Evolutionary conservation across 2,888 invertebrate species (phyloP).

Genomic region (Linyphia triangularis): DNA sequence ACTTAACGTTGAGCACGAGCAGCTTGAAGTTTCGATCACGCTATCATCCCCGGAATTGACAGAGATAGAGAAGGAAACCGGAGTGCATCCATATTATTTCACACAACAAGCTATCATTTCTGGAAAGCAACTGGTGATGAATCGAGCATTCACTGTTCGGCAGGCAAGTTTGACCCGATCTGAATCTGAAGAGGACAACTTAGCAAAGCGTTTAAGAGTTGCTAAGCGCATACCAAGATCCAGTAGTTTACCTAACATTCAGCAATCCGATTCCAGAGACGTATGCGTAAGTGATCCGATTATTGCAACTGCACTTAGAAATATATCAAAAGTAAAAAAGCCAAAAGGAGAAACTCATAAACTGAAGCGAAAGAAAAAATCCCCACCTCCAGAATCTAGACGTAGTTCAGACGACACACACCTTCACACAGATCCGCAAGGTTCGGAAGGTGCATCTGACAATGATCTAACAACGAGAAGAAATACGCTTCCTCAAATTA

Average conservation of each 20-base stretch:
- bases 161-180: conserved; percentile 26
- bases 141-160: conserved; percentile 18
- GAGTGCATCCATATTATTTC: conserved; percentile 66
- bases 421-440: neutral
- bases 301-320: conserved; percentile 40
- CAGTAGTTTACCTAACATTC: conserved; percentile 59
- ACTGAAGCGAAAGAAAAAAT: conserved; percentile 37
- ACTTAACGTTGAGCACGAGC: conserved; percentile 31
- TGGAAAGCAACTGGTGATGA: conserved; percentile 23
- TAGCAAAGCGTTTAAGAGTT: neutral
- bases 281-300: conserved; percentile 38
- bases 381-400: conserved; percentile 30
- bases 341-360: conserved; percentile 31
- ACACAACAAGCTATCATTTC: conserved; percentile 57
- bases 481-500: conserved; percentile 69
- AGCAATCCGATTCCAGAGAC: conserved; percentile 5
- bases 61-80: conserved; percentile 57
- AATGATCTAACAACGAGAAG: conserved; percentile 39
- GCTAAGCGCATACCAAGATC: conserved; percentile 2
- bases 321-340: conserved; percentile 40
- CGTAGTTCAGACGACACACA: neutral
- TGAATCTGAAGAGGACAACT: conserved; percentile 51
- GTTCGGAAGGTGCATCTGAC: conserved; percentile 1
- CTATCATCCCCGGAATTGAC: conserved; percentile 67
- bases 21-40: conserved; percentile 59